Evolutionary conservation across 2,113 vertebrate genomes (phyloP), one percentile per base, ranked within the genome.

Genomic region (Myocastor coypus): DNA sequence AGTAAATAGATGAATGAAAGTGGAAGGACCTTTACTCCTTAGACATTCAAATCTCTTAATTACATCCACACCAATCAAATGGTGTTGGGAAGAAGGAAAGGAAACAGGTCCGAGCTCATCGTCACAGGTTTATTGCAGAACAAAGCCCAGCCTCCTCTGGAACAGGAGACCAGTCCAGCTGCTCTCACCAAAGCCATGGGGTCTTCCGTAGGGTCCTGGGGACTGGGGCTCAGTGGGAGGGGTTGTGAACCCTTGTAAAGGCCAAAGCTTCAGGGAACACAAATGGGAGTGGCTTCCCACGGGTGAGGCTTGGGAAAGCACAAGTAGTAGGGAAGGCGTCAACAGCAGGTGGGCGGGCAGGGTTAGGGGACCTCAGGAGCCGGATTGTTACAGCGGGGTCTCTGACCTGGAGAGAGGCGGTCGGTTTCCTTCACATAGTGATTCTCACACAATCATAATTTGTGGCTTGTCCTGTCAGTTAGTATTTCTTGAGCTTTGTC

Each of bases 391-490:
- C 12, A 42, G 37, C 24, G 71, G 8, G 37, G 37, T 75, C 71
- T 75, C 37, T 75, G 37, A 42, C 26, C 11, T 24, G 8, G 20
- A 42, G 5, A 4, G 37, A 22, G 11, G 22, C 24, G 37, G 11
- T 26, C 4, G 12, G n/a, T 40, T 75, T 42, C 37, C 69, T 42
- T 91, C 57, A 87, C 20, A 14, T 32, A 52, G 30, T 78, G 28
- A 32, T 78, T 9, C 77, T 78, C 46, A 32, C 32, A 9, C 14
- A 78, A 30, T 78, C 30, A 77, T 46, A 40, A 46, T 46, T 89
- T 83, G n/a, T 91, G 73, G 73, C 92, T 93, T 37, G 52, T 87
- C 34, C 26, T 87, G 37, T 83, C 64, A 92, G 24, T 94, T 92
- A 64, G 20, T 77, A 40, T 37, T 95, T 95, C 20, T 88, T 92